Conservation (phyloP, 2,888 invertebrate genomes). For the Plebejus argus region DNA sequence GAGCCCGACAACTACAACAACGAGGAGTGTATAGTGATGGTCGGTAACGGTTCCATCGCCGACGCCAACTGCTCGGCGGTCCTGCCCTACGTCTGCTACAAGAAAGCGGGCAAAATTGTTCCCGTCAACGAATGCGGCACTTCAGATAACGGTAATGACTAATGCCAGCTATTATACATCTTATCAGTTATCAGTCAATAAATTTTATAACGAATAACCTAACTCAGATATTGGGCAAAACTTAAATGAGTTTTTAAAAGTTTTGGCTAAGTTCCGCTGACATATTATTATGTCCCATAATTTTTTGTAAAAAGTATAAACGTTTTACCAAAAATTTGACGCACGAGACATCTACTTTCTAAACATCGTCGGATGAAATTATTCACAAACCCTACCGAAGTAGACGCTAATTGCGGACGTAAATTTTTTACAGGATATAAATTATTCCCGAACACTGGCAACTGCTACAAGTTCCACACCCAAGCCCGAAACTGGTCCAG, state of each 20-base stretch:
- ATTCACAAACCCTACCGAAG: not conserved
- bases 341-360: not conserved
- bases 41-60: not conserved
- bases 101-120: not conserved
- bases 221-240: not conserved
- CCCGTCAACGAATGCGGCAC: slow-evolving; percentile 17
- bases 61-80: slow-evolving; percentile 19
- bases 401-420: not conserved
- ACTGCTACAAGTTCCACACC: slow-evolving; percentile 29
- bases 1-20: slow-evolving; percentile 24
- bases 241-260: not conserved
- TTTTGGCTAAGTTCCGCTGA: not conserved
- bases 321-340: no score
- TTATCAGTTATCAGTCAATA: not conserved
- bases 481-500: not conserved
- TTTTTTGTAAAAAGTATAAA: no score
- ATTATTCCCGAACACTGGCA: not conserved
- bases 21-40: not conserved
- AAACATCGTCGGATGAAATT: not conserved
- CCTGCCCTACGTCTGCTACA: slow-evolving; percentile 27
- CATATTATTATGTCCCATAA: not conserved
- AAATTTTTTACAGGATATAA: slow-evolving; percentile 8
- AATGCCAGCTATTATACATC: not conserved
- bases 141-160: slow-evolving; percentile 6
- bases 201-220: not conserved